Evolutionary conservation across 2,888 invertebrate species (phyloP), one percentile per base, ranked within the genome.

Genomic region (Dynastes tityus): DNA sequence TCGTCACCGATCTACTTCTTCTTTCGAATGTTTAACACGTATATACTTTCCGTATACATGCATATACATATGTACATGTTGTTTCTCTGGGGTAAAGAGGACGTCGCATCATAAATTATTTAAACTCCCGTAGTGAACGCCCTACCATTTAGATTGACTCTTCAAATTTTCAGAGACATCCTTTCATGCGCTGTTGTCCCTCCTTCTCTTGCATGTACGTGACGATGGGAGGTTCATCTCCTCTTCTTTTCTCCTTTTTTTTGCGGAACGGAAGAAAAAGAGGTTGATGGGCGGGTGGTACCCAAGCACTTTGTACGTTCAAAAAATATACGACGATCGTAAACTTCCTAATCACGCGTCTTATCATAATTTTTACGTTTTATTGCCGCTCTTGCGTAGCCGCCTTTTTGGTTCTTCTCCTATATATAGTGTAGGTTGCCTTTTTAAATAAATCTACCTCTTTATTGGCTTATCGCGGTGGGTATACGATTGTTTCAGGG

Each of bases 71-170:
- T n/a, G 16, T 55, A 61, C 22, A 68, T 68, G 68, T 68, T 68
- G 16, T 68, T 68, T 51, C 68, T 68, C 68, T n/a, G 22, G 68
- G 49, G 61, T 45, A 61, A 22, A 61, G 22, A 71, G 27, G 58
- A 71, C 58, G 71, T 37, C 71, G 58, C 32, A 37, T 37, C 32
- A 71, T 71, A 71, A 71, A 71, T 71, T 55, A 71, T 71, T 71
- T 71, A 71, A 71, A 71, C 71, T 22, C 55, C 71, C 37, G 71
- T 71, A 71, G 71, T 51, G 71, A n/a, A 71, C 71, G 71, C 71
- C 71, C 71, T 37, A 71, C 71, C 71, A 71, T 71, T 71, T 71
- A 71, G 71, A 71, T 71, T 71, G 71, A 71, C 71, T 71, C 71
- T 71, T 71, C 71, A 71, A 71, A 71, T 71, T 71, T 71, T 71